These are phyloP conservation scores for Crossocerus cetratus DNA, from an alignment of 2,888 invertebrate species.

Conservation along the genomic window DNA sequence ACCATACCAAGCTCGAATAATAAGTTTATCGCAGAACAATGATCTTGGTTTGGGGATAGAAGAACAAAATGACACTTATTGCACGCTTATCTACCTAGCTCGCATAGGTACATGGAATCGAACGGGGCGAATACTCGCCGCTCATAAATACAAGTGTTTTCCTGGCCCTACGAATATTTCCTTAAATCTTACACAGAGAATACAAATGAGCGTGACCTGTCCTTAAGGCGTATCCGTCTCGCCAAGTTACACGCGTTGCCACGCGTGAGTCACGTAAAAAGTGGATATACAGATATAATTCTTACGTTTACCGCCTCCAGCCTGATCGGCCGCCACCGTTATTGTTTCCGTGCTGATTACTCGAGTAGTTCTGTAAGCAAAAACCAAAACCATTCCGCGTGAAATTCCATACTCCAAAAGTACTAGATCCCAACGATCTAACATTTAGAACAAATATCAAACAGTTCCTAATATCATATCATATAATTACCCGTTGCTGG, in stretches of 20 bases:
- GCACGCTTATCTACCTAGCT: constrained; percentile 7
- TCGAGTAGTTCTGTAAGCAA: constrained; percentile 63
- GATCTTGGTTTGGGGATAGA: neutral
- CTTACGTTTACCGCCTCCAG: constrained; percentile 43
- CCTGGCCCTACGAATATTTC: constrained; percentile 11
- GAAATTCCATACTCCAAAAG: neutral
- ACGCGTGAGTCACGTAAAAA: neutral
- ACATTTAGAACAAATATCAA: neutral
- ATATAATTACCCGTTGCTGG: constrained; percentile 47
- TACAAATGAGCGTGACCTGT: constrained; percentile 8
- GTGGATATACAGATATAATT: constrained; percentile 44
- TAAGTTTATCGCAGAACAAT: too few species aligned
- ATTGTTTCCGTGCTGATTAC: constrained; percentile 58
- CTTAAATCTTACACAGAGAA: constrained; percentile 6
- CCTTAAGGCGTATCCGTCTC: neutral
- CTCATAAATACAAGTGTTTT: constrained; percentile 8
- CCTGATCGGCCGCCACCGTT: constrained; percentile 41
- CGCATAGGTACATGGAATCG: neutral
- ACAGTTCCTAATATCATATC: constrained; percentile 4
- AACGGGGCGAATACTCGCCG: constrained; percentile 1
- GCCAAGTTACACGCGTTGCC: neutral
- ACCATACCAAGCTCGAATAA: too few species aligned
- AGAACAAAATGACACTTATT: constrained; percentile 30
- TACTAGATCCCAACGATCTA: neutral
- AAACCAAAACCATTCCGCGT: neutral